These are phyloP conservation scores for Pachycephala philippinensis DNA, from an alignment of 2,113 vertebrate genomes.

Conservation along the genomic window DNA sequence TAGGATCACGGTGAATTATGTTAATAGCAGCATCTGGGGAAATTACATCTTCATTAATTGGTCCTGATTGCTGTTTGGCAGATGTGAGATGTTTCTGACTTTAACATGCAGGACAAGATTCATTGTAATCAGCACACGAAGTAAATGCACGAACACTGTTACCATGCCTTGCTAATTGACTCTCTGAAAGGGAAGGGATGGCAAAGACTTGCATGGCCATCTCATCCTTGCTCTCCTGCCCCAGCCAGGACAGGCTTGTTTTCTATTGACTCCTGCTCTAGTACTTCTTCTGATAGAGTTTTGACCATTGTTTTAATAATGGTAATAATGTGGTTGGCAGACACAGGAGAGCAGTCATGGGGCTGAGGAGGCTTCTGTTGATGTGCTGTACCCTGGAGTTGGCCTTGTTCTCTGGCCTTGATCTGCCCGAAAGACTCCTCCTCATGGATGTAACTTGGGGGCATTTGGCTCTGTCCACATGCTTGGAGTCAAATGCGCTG, in stretches of 20 bases:
- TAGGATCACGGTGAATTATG: slow-evolving; percentile 41
- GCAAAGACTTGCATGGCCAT: neutral
- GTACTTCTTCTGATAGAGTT: neutral
- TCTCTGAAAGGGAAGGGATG: neutral
- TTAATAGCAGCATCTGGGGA: slow-evolving; percentile 58
- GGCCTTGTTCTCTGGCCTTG: neutral
- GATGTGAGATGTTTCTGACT: slow-evolving; percentile 39
- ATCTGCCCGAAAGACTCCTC: neutral
- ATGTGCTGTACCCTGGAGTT: neutral
- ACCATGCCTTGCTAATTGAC: neutral
- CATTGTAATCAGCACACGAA: neutral
- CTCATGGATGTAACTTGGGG: neutral
- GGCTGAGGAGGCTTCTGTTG: neutral
- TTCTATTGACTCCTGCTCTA: neutral
- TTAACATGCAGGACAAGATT: slow-evolving; percentile 19
- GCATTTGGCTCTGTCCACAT: rapidly evolving
- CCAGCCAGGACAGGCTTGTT: neutral
- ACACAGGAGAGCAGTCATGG: neutral
- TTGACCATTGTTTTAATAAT: neutral
- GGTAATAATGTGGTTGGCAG: rapidly evolving
- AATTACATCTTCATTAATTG: slow-evolving; percentile 66
- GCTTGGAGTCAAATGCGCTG: rapidly evolving
- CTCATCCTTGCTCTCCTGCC: neutral
- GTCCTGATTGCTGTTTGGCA: slow-evolving; percentile 50
- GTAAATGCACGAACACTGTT: neutral